phyloP scores from a whole-genome alignment of 1,140 invertebrate species.

The Ceratina australensis region DNA sequence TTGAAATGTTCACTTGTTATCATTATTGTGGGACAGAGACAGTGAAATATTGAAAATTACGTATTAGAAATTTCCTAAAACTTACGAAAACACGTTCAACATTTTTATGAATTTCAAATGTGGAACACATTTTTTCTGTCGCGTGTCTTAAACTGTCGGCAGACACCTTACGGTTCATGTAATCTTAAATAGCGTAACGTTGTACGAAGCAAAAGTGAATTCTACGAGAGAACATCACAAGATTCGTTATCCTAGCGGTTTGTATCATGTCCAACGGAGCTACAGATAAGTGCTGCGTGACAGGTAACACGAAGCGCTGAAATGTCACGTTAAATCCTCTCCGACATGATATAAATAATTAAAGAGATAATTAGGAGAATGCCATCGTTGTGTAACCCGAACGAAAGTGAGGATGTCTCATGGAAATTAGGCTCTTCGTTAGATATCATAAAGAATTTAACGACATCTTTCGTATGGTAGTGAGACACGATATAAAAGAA shows the following conservation, averaged over 20 bases:
- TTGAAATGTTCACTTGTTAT: no score
- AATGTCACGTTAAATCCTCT: neutral
- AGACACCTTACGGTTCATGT: no score
- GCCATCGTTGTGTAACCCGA: neutral
- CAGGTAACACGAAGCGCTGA: neutral
- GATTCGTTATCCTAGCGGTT: neutral
- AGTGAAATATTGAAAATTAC: no score
- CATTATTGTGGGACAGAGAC: no score
- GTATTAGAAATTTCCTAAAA: no score
- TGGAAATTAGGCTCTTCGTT: neutral
- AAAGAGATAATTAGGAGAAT: neutral
- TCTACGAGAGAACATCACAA: neutral
- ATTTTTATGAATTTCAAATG: no score
- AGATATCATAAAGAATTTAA: neutral
- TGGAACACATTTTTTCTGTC: no score
- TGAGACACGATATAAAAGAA: no score
- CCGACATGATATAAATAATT: neutral
- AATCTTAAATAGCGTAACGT: no score
- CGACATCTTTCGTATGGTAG: neutral
- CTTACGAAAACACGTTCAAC: no score
- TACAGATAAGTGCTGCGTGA: neutral
- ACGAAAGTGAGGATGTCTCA: neutral
- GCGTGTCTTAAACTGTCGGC: no score
- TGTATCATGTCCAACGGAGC: neutral
- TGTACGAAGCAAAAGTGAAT: neutral